These are phyloP conservation scores for Cybosia mesomella DNA, from an alignment of 2,888 invertebrate genomes.

Conservation along the genomic window DNA sequence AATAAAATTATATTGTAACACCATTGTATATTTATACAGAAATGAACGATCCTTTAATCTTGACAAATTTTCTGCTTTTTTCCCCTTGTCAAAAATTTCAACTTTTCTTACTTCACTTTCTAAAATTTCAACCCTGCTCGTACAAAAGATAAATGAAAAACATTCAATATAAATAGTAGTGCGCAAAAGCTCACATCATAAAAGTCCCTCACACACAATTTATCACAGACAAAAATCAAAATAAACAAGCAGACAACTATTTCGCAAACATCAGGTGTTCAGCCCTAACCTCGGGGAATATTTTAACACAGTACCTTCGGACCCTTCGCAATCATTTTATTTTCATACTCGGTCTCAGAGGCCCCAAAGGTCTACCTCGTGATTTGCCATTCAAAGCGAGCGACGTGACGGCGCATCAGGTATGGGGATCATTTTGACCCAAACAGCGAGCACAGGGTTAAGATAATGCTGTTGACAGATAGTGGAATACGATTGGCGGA, in stretches of 20 bases:
- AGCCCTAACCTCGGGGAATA: slow-evolving; percentile 75
- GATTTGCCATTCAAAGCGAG: slow-evolving; percentile 85
- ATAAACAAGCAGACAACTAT: slow-evolving; percentile 71
- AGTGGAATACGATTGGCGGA: slow-evolving; percentile 69
- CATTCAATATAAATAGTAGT: slow-evolving; percentile 36
- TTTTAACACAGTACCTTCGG: slow-evolving; percentile 79
- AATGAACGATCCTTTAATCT: no score
- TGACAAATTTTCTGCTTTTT: no score
- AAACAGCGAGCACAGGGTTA: slow-evolving; percentile 65
- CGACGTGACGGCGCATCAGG: slow-evolving; percentile 79
- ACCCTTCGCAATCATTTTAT: slow-evolving; percentile 85
- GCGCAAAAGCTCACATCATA: slow-evolving; percentile 44
- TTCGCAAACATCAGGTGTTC: slow-evolving; percentile 81
- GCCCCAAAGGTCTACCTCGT: slow-evolving; percentile 84
- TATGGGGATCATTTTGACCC: slow-evolving; percentile 68
- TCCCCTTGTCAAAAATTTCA: no score
- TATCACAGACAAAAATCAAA: slow-evolving; percentile 72
- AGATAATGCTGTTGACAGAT: slow-evolving; percentile 82
- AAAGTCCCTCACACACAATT: slow-evolving; percentile 59
- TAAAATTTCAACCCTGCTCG: no score
- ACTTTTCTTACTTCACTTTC: no score
- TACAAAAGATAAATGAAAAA: not conserved
- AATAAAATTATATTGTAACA: no score
- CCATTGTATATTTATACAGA: no score
- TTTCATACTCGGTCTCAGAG: slow-evolving; percentile 82